Evolutionary conservation across 2,797 vertebrate species (phyloP), one percentile per base, ranked within the genome.

Genomic region (Mus minutoides): DNA sequence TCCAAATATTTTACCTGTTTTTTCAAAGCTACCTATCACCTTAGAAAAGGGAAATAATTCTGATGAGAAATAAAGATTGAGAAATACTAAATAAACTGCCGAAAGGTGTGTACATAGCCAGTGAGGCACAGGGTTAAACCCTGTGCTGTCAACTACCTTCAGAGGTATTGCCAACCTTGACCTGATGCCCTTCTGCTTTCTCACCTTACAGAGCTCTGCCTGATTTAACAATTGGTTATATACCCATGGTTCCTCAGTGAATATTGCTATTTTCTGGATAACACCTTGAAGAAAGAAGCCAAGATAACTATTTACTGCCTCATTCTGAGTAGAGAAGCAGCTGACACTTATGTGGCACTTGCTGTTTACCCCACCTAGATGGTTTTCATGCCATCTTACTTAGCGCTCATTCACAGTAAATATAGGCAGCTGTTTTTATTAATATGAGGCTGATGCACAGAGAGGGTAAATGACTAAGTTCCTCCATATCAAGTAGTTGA

Each of bases 11-110:
- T 86, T 69, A 94, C 29, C 37, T 4, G 34, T 58, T 91, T 95
- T 88, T 26, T 93, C 76, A 92, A 46, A 73, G 78, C 34, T 3
- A 56, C 40, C 46, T 79, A 82, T 82, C 11, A 78, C 4, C 37
- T 43, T 2, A 43, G 29, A 22, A 71, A 84, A 22, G 21, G 10
- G 26, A 56, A 71, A 83, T 80, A 77, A 77, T 54, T 91, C 67
- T 79, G 78, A 58, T 94, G n/a, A 85, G 37, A n/a, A 93, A 92
- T 60, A 16, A 52, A 85, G 73, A 54, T 29, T 40, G 3, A 95
- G 29, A 92, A 26, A 69, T 24, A 11, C 29, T 58, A 90, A 95
- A 3, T 75, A 67, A 94, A 78, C 29, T 84, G 6, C 17, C 73
- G 37, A 56, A 87, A 92, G 9, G 52, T 31, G 22, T n/a, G 4